These are phyloP conservation scores for Clarias batrachus DNA, from an alignment of 2,113 vertebrate genomes.

Conservation along the genomic window DNA sequence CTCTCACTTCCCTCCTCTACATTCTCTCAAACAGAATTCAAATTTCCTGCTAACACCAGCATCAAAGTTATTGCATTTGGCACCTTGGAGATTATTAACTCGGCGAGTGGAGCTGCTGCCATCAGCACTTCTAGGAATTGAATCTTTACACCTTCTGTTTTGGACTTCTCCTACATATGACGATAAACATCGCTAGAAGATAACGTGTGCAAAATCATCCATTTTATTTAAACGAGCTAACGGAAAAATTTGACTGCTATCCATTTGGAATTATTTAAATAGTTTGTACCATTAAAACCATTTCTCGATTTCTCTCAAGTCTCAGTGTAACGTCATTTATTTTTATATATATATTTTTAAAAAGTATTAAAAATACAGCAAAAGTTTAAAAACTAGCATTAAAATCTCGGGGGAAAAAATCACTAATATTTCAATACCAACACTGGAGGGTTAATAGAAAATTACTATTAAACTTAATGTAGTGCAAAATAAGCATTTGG, in stretches of 20 bases:
- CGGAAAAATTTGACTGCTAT: neutral
- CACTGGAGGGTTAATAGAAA: neutral
- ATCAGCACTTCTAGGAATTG: neutral
- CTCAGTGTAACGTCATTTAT: neutral
- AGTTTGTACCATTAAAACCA: neutral
- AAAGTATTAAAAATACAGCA: neutral
- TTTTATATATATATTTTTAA: too few species aligned
- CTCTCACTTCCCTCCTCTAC: too few species aligned
- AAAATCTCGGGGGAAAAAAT: neutral
- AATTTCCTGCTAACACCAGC: neutral
- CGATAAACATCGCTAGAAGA: neutral
- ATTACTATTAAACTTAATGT: neutral
- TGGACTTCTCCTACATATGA: neutral
- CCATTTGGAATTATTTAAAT: neutral
- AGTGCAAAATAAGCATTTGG: neutral
- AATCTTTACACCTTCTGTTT: neutral
- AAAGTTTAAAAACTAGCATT: neutral
- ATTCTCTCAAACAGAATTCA: neutral
- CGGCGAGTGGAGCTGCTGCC: neutral
- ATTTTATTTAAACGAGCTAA: neutral
- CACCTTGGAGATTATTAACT: too few species aligned
- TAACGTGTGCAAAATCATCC: neutral
- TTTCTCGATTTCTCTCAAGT: too few species aligned
- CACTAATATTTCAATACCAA: neutral
- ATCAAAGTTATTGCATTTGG: neutral